Evolutionary conservation across 2,888 invertebrate species (phyloP), one percentile per base, ranked within the genome.

Genomic region (Marronus borbonicus): DNA sequence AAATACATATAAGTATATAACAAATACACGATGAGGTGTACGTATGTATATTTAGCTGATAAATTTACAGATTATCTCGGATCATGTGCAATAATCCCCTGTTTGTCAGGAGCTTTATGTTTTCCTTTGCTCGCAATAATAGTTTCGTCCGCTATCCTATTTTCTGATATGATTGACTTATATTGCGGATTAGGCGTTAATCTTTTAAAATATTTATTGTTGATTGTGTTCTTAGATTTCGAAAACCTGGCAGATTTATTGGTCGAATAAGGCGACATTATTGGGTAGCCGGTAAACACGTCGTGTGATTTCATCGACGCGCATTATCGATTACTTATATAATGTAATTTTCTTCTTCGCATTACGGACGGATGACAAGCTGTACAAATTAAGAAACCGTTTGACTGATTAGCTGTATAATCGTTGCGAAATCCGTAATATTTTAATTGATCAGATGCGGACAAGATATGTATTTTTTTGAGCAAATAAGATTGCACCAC

Each of bases 201-300:
- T 72, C 72, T 55, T 39, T 72, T 72, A 72, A 72, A 72, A 72
- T 72, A 72, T 72, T 72, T 72, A 72, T 72, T 72, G 72, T 72
- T 72, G 72, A 72, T 72, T 72, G 72, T 72, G 72, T 72, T 72
- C 58, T 72, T 72, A 72, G 72, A 72, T 72, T 72, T 72, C 31
- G 72, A 72, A 55, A 58, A 58, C 20, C 31, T 72, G 72, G 58
- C 72, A 72, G 72, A 72, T 72, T 72, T 72, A 72, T 72, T 58
- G 36, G 72, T 17, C 44, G 12, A 39, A 60, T 58, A 72, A 72
- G 55, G 31, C 58, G 72, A 72, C 50, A 58, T 72, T 72, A 72
- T 39, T 72, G 55, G 58, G 31, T 58, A n/a, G 58, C 36, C 36
- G 10, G 72, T 28, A 68, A 68, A 72, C 31, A 72, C 20, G 39